Base-by-base conservation (phyloP, 2,113 vertebrate species). In the Labeo rohita region DNA sequence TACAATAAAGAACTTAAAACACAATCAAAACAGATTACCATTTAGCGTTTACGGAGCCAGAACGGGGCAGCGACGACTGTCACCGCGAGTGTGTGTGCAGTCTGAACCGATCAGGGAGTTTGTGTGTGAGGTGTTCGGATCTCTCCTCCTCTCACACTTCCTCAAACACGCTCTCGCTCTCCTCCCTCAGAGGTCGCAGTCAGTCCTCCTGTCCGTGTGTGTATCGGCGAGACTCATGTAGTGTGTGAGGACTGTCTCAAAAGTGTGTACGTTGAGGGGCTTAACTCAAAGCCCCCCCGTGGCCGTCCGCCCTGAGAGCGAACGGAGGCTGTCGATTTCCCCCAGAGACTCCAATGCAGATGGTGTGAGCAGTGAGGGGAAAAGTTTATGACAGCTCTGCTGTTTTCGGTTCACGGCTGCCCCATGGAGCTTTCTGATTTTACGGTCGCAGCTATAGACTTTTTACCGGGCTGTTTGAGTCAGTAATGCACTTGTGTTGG, bases 301-400 rank as follows among this genome's bases (percentile, higher is more conserved):
- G 91, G 85, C 50, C 54, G 52, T 91, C 54, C 70, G 50, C 90
- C 90, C 85, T 90, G 85, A 65, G 70, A 70, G 88, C 23, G 7
- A 15, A 68, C 47, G 63, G 80, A 70, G 63, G 47, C 90, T 87
- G 89, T 88, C 83, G 72, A 15, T 21, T 89, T 39, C 43, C 75
- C 63, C 59, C n/a, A 45, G 54, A 65, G 74, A 75, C 90, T 88
- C 86, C 84, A 80, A 85, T 89, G 91, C 93, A 93, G 92, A 94
- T 93, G 93, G 94, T 91, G 90, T 92, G 91, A 92, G 91, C 91
- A 92, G 91, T 91, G 91, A 93, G 85, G 86, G 90, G 91, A 91
- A 94, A 94, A 93, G 89, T 94, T 95, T 92, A 82, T 82, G 89
- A 80, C 92, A 87, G 90, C 91, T 91, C 65, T 84, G 80, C 28